These are phyloP conservation scores for Panagrolaimus sp. DNA, from an alignment of 1,140 invertebrate species.

Conservation along the genomic window DNA sequence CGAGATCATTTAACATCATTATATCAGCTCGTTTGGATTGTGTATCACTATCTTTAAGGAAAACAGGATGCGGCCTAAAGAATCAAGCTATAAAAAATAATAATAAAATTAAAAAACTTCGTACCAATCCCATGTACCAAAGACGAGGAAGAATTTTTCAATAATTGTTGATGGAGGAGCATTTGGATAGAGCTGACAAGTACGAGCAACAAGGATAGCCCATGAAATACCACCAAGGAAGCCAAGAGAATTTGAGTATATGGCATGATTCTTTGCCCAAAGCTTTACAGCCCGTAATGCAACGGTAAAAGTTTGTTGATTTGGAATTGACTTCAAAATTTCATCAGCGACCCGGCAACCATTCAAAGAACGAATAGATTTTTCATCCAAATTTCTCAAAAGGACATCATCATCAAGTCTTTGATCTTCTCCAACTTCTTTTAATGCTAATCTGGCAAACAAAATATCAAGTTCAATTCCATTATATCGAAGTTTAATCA, in stretches of 20 bases:
- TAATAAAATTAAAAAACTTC: slow-evolving; percentile 20
- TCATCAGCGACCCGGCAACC: slow-evolving; percentile 97
- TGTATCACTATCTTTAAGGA: slow-evolving; percentile 81
- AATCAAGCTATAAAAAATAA: slow-evolving; percentile 14
- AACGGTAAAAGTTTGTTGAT: slow-evolving; percentile 85
- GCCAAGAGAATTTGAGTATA: slow-evolving; percentile 95
- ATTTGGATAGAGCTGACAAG: slow-evolving; percentile 96
- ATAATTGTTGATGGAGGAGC: slow-evolving; percentile 86
- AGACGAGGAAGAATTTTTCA: slow-evolving; percentile 96
- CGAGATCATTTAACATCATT: slow-evolving; percentile 60
- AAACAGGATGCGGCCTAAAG: slow-evolving; percentile 78
- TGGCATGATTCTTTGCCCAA: slow-evolving; percentile 93
- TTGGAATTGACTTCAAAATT: slow-evolving; percentile 87
- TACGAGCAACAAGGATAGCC: slow-evolving; percentile 96
- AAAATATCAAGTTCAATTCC: slow-evolving; percentile 89
- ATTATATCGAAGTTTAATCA: slow-evolving; percentile 98
- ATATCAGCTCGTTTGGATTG: slow-evolving; percentile 53
- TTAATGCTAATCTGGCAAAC: slow-evolving; percentile 84
- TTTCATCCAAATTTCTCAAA: slow-evolving; percentile 88
- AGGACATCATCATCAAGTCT: slow-evolving; percentile 84
- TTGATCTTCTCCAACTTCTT: slow-evolving; percentile 77
- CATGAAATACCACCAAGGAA: slow-evolving; percentile 97
- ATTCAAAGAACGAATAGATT: slow-evolving; percentile 92
- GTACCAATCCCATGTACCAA: slow-evolving; percentile 73
- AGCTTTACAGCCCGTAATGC: slow-evolving; percentile 90